Percentiles rank a stretch among this genome's conserved stretches.
phyloP scores from a whole-genome alignment of 2,797 vertebrate species.

The Remorina albescens region DNA sequence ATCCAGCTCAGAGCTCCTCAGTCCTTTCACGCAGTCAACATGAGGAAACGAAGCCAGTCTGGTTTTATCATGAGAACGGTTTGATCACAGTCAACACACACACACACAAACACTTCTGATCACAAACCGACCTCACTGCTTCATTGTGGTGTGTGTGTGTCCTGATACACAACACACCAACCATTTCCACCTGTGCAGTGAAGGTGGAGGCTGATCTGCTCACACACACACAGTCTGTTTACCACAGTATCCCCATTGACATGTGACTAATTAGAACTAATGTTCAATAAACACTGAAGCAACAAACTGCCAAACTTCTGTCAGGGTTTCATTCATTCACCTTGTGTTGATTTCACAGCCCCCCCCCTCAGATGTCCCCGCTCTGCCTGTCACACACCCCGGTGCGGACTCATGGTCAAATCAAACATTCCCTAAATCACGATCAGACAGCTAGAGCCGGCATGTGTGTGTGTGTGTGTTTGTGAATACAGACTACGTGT shows the following conservation, averaged over 20 bases:
- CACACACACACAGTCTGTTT: slow-evolving; percentile 9
- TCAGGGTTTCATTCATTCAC: background rate
- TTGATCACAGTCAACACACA: background rate
- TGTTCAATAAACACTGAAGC: background rate
- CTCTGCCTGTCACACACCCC: slow-evolving; percentile 27
- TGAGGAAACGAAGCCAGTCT: background rate
- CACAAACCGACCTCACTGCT: slow-evolving; percentile 11
- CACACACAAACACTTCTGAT: background rate
- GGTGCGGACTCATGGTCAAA: slow-evolving; percentile 9
- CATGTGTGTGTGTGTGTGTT: background rate
- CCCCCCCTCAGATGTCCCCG: slow-evolving; percentile 14
- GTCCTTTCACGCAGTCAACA: background rate
- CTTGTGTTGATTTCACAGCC: background rate
- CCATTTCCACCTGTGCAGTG: background rate
- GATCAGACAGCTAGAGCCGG: slow-evolving; percentile 34
- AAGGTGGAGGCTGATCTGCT: background rate
- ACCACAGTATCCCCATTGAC: background rate
- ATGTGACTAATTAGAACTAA: background rate
- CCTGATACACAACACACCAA: too few species aligned
- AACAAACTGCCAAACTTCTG: slow-evolving; percentile 18
- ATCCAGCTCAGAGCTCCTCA: background rate
- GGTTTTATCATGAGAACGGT: too few species aligned
- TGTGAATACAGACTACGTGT: slow-evolving; percentile 13
- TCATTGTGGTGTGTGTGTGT: background rate
- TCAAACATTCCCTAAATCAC: slow-evolving; percentile 46